Base-by-base conservation (phyloP, 2,797 vertebrate species). In the Sebastes reedi region DNA sequence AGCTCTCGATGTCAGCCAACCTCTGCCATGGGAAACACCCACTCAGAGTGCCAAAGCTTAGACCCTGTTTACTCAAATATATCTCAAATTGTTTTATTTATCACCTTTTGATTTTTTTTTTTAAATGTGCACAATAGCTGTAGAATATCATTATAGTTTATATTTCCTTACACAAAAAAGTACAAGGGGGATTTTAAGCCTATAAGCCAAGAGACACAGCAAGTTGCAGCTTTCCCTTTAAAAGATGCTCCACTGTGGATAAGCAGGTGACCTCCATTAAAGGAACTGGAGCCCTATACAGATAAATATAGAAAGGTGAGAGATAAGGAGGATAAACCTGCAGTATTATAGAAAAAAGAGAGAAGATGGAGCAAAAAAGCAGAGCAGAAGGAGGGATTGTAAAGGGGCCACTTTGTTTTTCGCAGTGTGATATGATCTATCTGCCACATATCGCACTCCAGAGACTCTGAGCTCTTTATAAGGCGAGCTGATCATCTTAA, bases 371-470 rank as follows among this genome's bases (percentile, higher is more conserved):
- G 46, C 75, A 71, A 79, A 39, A 59, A 75, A 81, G 24, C 64
- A 25, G 73, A 70, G 70, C 64, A 78, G 59, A 71, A 61, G 61
- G 59, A 80, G 34, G 36, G 64, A 86, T 75, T 84, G 56, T 60
- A 79, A 79, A 67, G 62, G 42, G 60, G 12, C 34, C 22, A 16
- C 71, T 84, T 78, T 80, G 80, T 89, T 92, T 90, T 89, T 77
- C 46, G 12, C 64, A 42, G 30, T 66, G 60, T 66, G 84, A 90
- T 92, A 79, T 88, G 79, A 94, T 90, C 84, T 90, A 81, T 88
- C 81, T 74, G 74, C 66, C 50, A 79, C 59, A 83, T 86, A 86
- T 88, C 74, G 81, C 81, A 85, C 76, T 88, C 77, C 70, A 91
- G 87, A 91, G 80, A 81, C 55, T 70, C 56, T 79, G 75, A 87